Base-by-base conservation (phyloP, 30 jellyfish, hydroid and myxozoan species). In the Pseudorhiza aurosa region DNA sequence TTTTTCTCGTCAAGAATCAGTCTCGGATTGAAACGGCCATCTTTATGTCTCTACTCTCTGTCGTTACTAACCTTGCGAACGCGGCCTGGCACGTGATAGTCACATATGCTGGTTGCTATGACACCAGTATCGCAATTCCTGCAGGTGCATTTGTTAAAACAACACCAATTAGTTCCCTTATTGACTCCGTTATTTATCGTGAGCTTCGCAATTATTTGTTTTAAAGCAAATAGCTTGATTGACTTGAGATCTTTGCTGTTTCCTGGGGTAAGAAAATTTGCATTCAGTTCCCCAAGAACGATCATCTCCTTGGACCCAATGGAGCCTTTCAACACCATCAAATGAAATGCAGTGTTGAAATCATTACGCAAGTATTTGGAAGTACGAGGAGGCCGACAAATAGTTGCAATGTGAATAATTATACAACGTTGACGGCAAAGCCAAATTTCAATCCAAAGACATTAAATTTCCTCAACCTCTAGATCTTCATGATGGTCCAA, bases 401-500 rank as follows among this genome's bases (percentile, higher is more conserved):
- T 35, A 64, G 64, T 64, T 46, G 76, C 85, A 35, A 81, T 26
- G 15, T 53, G 87, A 44, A 69, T 33, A 70, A 87, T 58, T 44
- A 53, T 58, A 49, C 81, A 82, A 47, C 69, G 46, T 57, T 68
- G 32, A 76, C 75, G 69, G 56, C 74, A 40, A 42, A 87, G 86
- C 82, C 81, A 35, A 51, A 68, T 46, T 58, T 82, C 82, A 37
- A 68, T 39, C 79, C 87, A 56, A 39, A 68, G 25, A 42, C 50
- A 26, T 56, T 58, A 72, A 32, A 53, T 33, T 49, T 82, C 78
- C 50, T 68, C 80, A 31, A 55, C 75, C 82, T 85, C 96, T 36
- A 86, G 77, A 68, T 86, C 93, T 64, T 74, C 67, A 40, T 82
- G 87, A 31, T 82, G 79, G 73, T 76, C 81, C 92, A 87, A 76